phyloP scores from a whole-genome alignment of 2,113 vertebrate species.

The Grammomys surdaster region DNA sequence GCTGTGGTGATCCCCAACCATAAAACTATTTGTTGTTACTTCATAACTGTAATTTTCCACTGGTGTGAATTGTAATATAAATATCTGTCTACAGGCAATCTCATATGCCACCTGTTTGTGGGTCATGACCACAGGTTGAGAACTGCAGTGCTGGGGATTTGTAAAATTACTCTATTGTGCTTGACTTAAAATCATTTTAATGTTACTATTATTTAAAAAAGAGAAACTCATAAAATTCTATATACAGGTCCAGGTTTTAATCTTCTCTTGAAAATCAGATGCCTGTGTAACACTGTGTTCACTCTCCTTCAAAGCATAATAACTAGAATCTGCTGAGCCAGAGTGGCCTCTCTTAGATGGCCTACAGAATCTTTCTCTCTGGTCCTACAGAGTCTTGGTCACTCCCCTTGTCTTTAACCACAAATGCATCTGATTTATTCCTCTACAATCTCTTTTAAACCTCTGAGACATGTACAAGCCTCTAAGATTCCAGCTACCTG shows the following conservation, averaged over 20 bases:
- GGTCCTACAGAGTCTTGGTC: neutral
- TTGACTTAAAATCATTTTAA: conserved; percentile 13
- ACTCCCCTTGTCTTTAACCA: neutral
- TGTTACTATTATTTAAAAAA: neutral
- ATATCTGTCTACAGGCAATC: neutral
- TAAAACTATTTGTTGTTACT: neutral
- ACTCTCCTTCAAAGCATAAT: neutral
- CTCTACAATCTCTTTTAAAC: neutral
- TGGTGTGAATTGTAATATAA: neutral
- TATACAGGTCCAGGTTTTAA: neutral
- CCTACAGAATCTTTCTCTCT: neutral
- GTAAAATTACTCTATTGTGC: neutral
- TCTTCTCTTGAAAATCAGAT: neutral
- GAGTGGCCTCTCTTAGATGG: neutral
- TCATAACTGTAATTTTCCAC: neutral
- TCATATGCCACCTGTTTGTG: neutral
- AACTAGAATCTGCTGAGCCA: no score
- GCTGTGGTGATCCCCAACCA: neutral
- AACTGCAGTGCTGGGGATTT: neutral
- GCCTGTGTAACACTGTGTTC: neutral
- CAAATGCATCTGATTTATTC: neutral
- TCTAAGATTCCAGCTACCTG: neutral
- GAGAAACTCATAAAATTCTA: neutral
- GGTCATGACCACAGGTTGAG: neutral
- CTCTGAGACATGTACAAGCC: neutral